phyloP scores from a whole-genome alignment of 2,113 vertebrate species.

The Semnopithecus entellus region DNA sequence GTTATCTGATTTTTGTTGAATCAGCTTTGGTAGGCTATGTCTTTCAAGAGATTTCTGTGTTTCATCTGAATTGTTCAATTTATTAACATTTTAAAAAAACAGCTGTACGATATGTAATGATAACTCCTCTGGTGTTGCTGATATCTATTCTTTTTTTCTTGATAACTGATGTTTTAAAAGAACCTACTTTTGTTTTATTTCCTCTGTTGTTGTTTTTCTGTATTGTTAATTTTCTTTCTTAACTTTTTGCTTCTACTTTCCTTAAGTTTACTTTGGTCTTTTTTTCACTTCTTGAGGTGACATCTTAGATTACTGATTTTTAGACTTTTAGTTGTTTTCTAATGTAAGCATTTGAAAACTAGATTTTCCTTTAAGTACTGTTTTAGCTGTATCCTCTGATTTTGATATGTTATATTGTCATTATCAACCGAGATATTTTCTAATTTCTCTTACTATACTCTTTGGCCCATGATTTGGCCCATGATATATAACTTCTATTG shows the following conservation, averaged over 20 bases:
- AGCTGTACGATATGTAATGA: not conserved
- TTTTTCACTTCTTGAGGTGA: not conserved
- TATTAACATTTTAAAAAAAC: not conserved
- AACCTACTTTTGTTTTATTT: not conserved
- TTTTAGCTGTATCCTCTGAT: not conserved
- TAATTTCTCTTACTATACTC: not conserved
- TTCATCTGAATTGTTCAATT: not conserved
- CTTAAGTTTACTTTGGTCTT: not conserved
- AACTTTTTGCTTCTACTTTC: not conserved
- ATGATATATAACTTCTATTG: not conserved
- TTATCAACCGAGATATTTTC: not conserved
- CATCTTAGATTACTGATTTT: not conserved
- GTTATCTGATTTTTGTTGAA: not conserved
- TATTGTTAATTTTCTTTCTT: not conserved
- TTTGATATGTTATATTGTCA: not conserved
- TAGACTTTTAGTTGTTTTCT: not conserved
- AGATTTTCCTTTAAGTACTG: not conserved
- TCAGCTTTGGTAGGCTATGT: not conserved
- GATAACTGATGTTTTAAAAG: not conserved
- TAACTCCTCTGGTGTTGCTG: not conserved
- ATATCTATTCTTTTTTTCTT: not conserved
- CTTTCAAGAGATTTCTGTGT: not conserved
- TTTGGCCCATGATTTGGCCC: not conserved
- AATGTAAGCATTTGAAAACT: not conserved
- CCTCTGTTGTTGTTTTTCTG: not conserved